Evolutionary conservation across 2,113 vertebrate species (phyloP).

Genomic region (Dolichotis patagonum): DNA sequence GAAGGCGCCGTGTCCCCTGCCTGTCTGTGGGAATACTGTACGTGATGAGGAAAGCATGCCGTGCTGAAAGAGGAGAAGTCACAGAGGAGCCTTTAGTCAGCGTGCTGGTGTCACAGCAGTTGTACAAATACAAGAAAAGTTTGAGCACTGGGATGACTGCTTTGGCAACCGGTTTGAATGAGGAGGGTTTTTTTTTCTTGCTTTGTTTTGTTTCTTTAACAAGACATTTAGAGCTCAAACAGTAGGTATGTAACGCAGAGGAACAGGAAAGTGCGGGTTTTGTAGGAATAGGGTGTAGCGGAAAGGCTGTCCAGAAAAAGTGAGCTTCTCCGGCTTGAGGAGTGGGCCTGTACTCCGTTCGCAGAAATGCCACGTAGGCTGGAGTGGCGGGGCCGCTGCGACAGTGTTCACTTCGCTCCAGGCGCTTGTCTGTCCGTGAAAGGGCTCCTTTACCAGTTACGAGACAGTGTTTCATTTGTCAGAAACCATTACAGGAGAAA

Average conservation of each 20-base stretch:
- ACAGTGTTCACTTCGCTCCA: neutral
- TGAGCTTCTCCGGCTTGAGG: neutral
- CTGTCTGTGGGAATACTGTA: neutral
- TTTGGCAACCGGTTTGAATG: neutral
- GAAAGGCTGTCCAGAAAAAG: neutral
- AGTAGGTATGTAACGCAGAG: neutral
- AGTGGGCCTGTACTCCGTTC: neutral
- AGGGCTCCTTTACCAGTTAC: neutral
- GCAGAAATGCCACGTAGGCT: neutral
- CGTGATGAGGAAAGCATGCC: neutral
- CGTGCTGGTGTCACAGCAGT: neutral
- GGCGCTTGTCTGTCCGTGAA: neutral
- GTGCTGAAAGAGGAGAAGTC: neutral
- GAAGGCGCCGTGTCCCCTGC: neutral
- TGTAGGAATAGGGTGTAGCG: neutral
- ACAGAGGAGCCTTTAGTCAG: neutral
- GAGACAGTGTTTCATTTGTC: constrained; percentile 4
- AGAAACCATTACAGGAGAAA: neutral
- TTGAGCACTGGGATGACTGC: neutral
- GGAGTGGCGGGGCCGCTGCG: neutral
- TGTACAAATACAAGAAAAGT: neutral
- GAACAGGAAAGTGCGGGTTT: neutral
- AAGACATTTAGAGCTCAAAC: constrained; percentile 26
- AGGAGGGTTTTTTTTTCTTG: neutral
- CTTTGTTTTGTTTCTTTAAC: neutral